A percentile compares a stretch with the other conserved stretches of the same genome.
Conservation (phyloP, 2,888 invertebrate species). For the Pristionchus arcanus region DNA sequence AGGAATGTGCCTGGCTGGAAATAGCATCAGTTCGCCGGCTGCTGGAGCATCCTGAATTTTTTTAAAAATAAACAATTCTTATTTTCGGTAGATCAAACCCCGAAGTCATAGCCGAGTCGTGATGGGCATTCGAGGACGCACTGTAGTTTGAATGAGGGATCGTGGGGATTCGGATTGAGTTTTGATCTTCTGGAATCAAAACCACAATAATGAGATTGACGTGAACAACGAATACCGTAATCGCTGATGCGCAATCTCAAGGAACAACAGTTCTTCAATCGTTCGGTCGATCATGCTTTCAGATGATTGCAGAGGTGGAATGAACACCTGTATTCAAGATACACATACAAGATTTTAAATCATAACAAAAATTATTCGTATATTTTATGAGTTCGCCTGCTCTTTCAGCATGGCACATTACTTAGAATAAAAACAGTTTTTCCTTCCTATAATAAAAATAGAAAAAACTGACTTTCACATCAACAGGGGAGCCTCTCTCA, state of each 20-base stretch:
- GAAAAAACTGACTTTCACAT: conserved; percentile 6
- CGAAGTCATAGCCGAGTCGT: neutral
- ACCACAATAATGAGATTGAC: neutral
- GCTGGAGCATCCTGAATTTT: neutral
- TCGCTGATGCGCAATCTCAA: conserved; percentile 41
- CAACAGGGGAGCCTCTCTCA: neutral
- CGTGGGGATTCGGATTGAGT: conserved; percentile 30
- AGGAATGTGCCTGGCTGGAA: conserved; percentile 20
- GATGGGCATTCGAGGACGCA: neutral
- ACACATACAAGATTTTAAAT: too few species aligned
- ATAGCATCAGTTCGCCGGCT: neutral
- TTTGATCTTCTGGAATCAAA: neutral
- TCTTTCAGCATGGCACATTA: too few species aligned
- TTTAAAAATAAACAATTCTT: neutral
- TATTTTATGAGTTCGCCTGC: too few species aligned
- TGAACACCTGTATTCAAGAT: neutral
- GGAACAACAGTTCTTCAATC: conserved; percentile 6
- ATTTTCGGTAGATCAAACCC: neutral
- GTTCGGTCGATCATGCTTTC: conserved; percentile 5
- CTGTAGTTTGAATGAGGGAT: neutral
- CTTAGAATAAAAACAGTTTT: too few species aligned
- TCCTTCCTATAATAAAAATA: neutral
- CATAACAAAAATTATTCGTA: too few species aligned
- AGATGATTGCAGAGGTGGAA: neutral
- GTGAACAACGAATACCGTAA: neutral